These are phyloP conservation scores for Trachelipus rathkii DNA, from an alignment of 1,140 invertebrate genomes.

Conservation along the genomic window DNA sequence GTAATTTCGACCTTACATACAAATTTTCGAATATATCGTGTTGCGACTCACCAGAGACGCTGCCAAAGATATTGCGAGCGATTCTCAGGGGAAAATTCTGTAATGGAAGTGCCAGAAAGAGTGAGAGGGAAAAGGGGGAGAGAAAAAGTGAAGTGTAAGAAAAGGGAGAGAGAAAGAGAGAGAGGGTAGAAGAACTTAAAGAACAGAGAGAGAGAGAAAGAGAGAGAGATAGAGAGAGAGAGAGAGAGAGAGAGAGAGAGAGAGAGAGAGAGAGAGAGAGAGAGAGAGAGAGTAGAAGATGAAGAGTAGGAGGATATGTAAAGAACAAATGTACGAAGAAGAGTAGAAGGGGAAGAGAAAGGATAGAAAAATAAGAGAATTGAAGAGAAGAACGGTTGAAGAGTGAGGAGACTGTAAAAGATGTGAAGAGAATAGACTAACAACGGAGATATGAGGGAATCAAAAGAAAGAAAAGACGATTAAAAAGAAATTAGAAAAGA, in stretches of 20 bases:
- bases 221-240: background rate
- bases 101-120: slow-evolving; percentile 5
- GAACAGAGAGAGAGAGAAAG: background rate
- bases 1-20: slow-evolving; percentile 3
- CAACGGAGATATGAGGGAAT: background rate
- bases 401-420: slow-evolving; percentile 2
- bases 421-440: too few relatives aligned
- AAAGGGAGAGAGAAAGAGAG: background rate
- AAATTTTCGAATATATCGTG: background rate
- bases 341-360: background rate
- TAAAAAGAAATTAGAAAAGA: background rate
- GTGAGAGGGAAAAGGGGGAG: background rate
- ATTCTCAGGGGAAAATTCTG: background rate
- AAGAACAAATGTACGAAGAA: background rate
- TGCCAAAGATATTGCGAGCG: background rate
- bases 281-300: background rate
- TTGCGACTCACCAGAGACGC: background rate
- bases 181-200: background rate
- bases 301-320: background rate
- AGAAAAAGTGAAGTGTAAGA: background rate
- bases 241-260: background rate
- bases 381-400: background rate
- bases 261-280: background rate
- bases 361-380: too few relatives aligned
- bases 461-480: background rate